Percentiles rank a stretch among this genome's conserved stretches.
Conservation (phyloP, 2,797 vertebrate genomes). For the Anolis apletophallus region DNA sequence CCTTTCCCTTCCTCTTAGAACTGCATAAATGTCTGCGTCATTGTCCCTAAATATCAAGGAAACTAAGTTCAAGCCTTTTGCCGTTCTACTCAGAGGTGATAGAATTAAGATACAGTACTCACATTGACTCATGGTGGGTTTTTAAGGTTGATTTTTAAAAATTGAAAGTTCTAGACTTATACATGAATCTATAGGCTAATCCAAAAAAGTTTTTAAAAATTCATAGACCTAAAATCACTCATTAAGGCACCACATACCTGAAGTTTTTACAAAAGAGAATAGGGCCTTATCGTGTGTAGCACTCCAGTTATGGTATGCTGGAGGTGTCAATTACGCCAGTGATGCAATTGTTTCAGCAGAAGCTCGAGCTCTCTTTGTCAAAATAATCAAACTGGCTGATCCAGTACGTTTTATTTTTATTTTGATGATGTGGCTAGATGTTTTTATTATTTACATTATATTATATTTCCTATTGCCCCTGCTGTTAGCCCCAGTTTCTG, state of each 20-base stretch:
- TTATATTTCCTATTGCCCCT: background rate
- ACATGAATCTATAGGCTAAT: too few species aligned
- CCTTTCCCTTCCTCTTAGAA: background rate
- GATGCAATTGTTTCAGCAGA: background rate
- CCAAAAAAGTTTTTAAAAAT: too few species aligned
- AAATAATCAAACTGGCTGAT: background rate
- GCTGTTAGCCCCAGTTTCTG: too few species aligned
- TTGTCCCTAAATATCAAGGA: background rate
- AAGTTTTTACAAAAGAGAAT: background rate
- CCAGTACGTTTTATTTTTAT: background rate
- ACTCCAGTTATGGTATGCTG: background rate
- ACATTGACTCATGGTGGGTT: too few species aligned
- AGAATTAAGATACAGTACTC: too few species aligned
- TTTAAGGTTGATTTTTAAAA: too few species aligned
- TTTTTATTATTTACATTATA: background rate
- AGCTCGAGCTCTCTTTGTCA: background rate
- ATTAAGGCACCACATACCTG: too few species aligned
- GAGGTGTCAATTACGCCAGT: background rate
- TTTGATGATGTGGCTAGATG: too few species aligned
- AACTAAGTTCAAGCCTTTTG: too few species aligned
- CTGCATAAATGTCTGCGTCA: too few species aligned
- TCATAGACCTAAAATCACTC: background rate
- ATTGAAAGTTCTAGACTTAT: too few species aligned
- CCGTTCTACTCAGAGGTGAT: too few species aligned
- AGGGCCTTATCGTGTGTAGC: background rate